These are phyloP conservation scores for Teleopsis dalmanni DNA, from an alignment of 1,140 invertebrate species.

Conservation along the genomic window DNA sequence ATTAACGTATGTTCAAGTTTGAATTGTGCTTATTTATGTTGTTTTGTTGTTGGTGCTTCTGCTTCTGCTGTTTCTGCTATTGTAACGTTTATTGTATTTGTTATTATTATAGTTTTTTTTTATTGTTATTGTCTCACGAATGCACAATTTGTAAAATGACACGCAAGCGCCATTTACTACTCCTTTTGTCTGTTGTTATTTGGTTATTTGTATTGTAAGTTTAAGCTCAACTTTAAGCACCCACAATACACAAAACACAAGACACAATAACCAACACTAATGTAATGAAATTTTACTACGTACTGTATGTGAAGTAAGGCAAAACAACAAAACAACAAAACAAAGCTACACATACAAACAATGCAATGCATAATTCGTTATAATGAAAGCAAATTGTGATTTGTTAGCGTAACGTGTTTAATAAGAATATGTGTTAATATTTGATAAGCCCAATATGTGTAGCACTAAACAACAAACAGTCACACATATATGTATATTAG, in stretches of 20 bases:
- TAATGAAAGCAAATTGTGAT: neutral
- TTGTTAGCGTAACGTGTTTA: neutral
- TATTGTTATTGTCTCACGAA: too few species aligned
- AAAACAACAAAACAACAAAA: neutral
- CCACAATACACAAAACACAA: neutral
- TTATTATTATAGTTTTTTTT: too few species aligned
- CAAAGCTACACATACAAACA: neutral
- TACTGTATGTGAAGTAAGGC: neutral
- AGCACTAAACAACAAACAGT: neutral
- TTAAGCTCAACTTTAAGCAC: neutral
- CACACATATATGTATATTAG: neutral
- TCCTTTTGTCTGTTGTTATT: too few species aligned
- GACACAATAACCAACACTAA: slow-evolving; percentile 3
- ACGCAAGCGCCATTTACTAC: neutral
- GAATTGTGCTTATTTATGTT: too few species aligned
- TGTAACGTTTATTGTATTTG: too few species aligned
- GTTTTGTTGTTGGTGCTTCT: too few species aligned
- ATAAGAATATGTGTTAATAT: slow-evolving; percentile 35
- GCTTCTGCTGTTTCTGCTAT: too few species aligned
- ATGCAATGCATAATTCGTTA: neutral
- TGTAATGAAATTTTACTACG: neutral
- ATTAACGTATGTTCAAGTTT: too few species aligned
- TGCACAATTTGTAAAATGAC: too few species aligned
- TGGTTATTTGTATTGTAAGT: slow-evolving; percentile 1
- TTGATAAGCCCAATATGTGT: slow-evolving; percentile 40